Evolutionary conservation across 2,797 vertebrate species (phyloP), one percentile per base, ranked within the genome.

Genomic region (Sebastes hubbsi): DNA sequence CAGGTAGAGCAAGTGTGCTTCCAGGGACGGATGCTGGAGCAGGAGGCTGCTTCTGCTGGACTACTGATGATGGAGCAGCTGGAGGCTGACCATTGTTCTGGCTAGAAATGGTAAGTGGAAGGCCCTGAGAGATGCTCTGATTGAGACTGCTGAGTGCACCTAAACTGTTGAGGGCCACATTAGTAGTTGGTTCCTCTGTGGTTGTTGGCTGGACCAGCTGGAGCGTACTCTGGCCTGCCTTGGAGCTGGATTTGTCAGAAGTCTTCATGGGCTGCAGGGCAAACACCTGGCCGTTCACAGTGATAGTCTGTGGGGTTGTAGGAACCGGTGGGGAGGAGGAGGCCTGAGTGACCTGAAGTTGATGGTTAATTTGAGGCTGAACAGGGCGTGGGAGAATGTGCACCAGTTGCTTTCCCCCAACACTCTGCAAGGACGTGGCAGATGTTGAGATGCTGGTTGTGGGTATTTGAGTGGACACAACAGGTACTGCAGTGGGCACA

Each of bases 201-300:
- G 97, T 98, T 86, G 96, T 98, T 52, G 98, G 97, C 38, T 99
- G 98, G 87, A 99, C 96, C 72, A 99, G 96, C 93, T 99, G 98
- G 89, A 98, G 96, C 87, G 97, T 96, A 89, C 95, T 95, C 86
- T 94, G 93, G 46, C 89, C 80, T 22, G 91, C 68, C 92, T 97
- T 97, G 81, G 94, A 95, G 68, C 94, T 95, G 67, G 91, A 89
- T 93, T 97, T 97, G 60, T 97, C 96, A 30, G 96, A 95, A 32
- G 98, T 97, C 92, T 97, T 98, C 83, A 99, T 95, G 62, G 98
- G 97, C 86, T 99, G 97, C 91, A 99, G 92, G 34, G 98, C 97
- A 92, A 99, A 99, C 79, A 99, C 95, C 91, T 99, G 98, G 65
- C 98, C 98, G 0, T 99, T 99, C 82, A 99, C 95, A 87, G 97